Percentiles rank a stretch among this genome's conserved stretches.
Conservation (phyloP, 2,888 invertebrate genomes). For the Allygus modestus region DNA sequence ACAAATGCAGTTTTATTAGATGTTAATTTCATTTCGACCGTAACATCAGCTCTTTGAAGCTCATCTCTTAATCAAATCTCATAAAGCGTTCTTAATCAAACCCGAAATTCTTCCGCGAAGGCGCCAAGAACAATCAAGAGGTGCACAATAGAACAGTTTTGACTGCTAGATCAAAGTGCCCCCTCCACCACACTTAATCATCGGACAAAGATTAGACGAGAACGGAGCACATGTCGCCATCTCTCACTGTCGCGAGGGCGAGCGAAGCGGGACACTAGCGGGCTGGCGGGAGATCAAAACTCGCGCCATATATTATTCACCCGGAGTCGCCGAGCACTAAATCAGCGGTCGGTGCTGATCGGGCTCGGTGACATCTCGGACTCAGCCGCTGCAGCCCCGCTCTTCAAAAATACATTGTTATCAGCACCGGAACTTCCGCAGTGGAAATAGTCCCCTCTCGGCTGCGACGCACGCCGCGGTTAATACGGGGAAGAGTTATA, state of each 20-base stretch:
- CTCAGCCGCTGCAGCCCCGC: background rate
- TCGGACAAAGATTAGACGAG: background rate
- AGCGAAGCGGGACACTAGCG: background rate
- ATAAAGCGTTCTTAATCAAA: background rate
- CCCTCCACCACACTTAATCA: background rate
- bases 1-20: background rate
- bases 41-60: background rate
- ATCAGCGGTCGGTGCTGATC: conserved; percentile 5
- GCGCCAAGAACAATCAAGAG: conserved; percentile 16
- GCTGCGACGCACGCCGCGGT: background rate
- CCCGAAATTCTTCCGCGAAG: background rate
- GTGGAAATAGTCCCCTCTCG: background rate
- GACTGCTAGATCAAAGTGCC: background rate
- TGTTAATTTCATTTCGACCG: background rate
- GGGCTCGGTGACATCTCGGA: background rate
- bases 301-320: background rate
- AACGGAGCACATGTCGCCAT: background rate
- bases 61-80: background rate
- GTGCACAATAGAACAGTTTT: conserved; percentile 10
- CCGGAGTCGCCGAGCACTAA: background rate
- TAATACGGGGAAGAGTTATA: background rate
- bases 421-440: conserved; percentile 10
- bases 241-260: background rate
- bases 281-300: background rate
- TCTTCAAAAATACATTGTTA: conserved; percentile 20